Evolutionary conservation across 37 sponge, comb jelly and placozoan genomes (phyloP).

Genomic region (Cliona cf. orientalis): DNA sequence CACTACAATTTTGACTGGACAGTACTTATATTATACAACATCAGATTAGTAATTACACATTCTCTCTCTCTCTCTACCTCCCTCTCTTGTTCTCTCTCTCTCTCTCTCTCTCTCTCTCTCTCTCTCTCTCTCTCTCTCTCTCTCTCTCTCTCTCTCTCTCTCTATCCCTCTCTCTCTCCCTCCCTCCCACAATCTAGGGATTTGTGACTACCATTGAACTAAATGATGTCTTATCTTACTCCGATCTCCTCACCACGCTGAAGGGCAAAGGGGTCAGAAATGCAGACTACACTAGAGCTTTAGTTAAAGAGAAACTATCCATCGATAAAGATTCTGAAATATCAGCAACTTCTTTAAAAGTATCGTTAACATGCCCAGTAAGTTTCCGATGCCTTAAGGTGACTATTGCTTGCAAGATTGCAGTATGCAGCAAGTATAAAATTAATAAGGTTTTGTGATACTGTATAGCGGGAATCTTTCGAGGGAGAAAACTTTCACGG

Average conservation of each 20-base stretch:
- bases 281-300: slow-evolving; percentile 54
- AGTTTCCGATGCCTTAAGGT: slow-evolving; percentile 9
- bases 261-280: slow-evolving; percentile 53
- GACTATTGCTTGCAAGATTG: neutral
- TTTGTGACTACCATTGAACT: slow-evolving; percentile 57
- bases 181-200: slow-evolving; percentile 4
- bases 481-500: too few relatives aligned
- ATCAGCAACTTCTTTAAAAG: slow-evolving; percentile 81
- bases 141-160: too few relatives aligned
- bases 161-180: neutral
- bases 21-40: too few relatives aligned
- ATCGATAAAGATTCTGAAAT: slow-evolving; percentile 74
- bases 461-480: neutral
- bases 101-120: slow-evolving; percentile 13
- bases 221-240: slow-evolving; percentile 37
- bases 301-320: slow-evolving; percentile 73
- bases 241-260: slow-evolving; percentile 52
- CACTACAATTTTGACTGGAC: too few relatives aligned
- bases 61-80: too few relatives aligned
- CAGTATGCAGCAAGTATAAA: neutral
- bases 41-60: too few relatives aligned
- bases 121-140: slow-evolving; percentile 9
- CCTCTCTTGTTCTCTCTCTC: too few relatives aligned
- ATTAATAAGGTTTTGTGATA: too few relatives aligned
- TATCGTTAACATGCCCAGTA: slow-evolving; percentile 94